These are phyloP conservation scores for Agriopis aurantiaria DNA, from an alignment of 2,888 invertebrate species.

Conservation along the genomic window DNA sequence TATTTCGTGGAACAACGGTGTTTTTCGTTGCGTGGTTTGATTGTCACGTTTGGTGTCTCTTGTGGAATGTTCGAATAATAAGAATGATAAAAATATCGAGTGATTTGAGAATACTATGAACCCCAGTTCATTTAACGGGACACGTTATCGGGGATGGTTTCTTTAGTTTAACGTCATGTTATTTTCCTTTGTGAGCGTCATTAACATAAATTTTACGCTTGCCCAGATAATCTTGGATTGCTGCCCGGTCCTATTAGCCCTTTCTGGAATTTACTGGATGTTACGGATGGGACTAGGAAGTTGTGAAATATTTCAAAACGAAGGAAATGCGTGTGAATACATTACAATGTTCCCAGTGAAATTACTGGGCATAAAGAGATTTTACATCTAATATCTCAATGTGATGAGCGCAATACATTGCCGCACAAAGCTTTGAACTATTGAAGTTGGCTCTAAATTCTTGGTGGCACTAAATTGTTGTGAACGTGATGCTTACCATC, in stretches of 20 bases:
- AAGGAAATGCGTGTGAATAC: background rate
- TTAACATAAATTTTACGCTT: conserved; percentile 82
- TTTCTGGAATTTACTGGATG: conserved; percentile 68
- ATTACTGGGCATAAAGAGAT: background rate
- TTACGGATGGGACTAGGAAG: conserved; percentile 60
- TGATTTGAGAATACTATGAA: conserved; percentile 53
- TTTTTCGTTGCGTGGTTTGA: too few species aligned
- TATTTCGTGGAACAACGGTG: too few species aligned
- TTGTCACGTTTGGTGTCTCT: too few species aligned
- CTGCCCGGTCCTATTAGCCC: conserved; percentile 72
- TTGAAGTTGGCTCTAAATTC: too few species aligned
- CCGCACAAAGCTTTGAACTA: too few species aligned
- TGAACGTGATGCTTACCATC: too few species aligned
- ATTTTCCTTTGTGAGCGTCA: conserved; percentile 71
- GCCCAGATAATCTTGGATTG: conserved; percentile 74
- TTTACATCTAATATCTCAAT: too few species aligned
- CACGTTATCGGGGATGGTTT: conserved; percentile 71
- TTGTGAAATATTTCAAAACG: conserved; percentile 29
- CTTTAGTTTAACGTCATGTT: conserved; percentile 73
- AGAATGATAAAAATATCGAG: conserved; percentile 47
- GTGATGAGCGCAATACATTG: too few species aligned
- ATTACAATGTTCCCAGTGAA: background rate
- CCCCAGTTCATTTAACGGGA: conserved; percentile 67
- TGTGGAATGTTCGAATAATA: conserved; percentile 5
- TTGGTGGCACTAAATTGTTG: too few species aligned